A percentile compares a stretch with the other conserved stretches of the same genome.
Conservation (phyloP, 2,797 vertebrate genomes). For the Ctenochaetus hawaiiensis region DNA sequence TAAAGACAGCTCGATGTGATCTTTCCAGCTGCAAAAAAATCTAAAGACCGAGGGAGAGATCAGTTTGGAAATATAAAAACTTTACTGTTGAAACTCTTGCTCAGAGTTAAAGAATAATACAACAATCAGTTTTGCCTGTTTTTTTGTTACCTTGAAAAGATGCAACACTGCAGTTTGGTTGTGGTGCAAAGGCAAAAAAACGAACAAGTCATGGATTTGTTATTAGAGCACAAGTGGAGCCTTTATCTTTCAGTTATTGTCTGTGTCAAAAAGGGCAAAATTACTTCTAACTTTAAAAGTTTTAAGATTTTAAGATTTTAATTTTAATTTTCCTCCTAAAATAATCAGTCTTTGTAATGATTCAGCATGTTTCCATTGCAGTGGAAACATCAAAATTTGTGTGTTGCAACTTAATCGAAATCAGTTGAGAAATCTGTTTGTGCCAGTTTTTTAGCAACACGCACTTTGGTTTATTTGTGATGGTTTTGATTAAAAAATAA, state of each 20-base stretch:
- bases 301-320: too few relatives aligned
- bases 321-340: not conserved
- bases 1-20: not conserved
- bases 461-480: not conserved
- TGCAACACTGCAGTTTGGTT: slow-evolving; percentile 24
- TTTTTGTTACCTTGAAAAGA: slow-evolving; percentile 36
- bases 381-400: not conserved
- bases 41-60: not conserved
- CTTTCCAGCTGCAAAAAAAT: slow-evolving; percentile 9
- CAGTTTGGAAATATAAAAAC: slow-evolving; percentile 8
- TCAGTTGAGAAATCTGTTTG: slow-evolving; percentile 6
- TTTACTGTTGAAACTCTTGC: not conserved
- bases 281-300: not conserved
- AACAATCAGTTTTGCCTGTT: not conserved
- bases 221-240: slow-evolving; percentile 8
- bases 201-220: not conserved
- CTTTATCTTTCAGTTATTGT: not conserved
- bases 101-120: slow-evolving; percentile 3
- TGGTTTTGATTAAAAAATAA: slow-evolving; percentile 26
- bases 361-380: slow-evolving; percentile 16
- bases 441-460: slow-evolving; percentile 18
- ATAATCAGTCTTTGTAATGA: slow-evolving; percentile 13
- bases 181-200: not conserved
- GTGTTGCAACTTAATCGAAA: slow-evolving; percentile 6
- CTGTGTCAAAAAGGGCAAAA: not conserved